These are phyloP conservation scores for Homarus americanus DNA, from an alignment of 1,140 invertebrate genomes.

Conservation along the genomic window DNA sequence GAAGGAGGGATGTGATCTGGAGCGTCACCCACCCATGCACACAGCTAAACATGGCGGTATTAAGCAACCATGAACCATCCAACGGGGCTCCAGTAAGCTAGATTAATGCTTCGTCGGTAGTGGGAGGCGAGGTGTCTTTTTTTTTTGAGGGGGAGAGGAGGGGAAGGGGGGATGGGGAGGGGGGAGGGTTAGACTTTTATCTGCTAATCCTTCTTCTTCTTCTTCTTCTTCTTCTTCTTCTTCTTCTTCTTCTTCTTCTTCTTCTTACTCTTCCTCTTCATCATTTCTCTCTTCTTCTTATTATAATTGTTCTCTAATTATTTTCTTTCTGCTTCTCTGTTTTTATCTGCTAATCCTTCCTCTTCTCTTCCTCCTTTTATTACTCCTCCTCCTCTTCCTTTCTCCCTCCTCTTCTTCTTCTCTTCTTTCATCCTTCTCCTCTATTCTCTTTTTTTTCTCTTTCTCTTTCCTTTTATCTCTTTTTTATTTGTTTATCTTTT, in stretches of 20 bases:
- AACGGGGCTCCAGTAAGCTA: conserved; percentile 31
- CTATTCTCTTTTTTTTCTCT: not conserved
- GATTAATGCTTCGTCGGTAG: conserved; percentile 54
- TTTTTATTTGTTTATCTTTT: not conserved
- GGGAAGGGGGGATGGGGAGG: too few relatives aligned
- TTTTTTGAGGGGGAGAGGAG: too few relatives aligned
- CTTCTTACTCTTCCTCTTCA: not conserved
- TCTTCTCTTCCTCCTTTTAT: too few relatives aligned
- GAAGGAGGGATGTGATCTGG: too few relatives aligned
- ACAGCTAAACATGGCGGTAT: conserved; percentile 45
- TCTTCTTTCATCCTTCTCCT: not conserved
- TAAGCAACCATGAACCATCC: conserved; percentile 1
- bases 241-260: conserved; percentile 22
- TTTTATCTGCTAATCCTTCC: too few relatives aligned
- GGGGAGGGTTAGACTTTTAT: too few relatives aligned
- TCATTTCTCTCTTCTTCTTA: not conserved
- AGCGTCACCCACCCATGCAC: conserved; percentile 14
- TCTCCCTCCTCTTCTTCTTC: not conserved
- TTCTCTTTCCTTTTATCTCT: not conserved
- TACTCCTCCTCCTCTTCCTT: too few relatives aligned
- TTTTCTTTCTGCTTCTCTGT: too few relatives aligned
- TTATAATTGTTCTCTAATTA: too few relatives aligned
- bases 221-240: conserved; percentile 1
- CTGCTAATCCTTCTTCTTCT: conserved; percentile 14
- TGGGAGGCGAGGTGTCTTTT: not conserved